Conservation (phyloP, 2,888 invertebrate genomes). For the Lasiommata megera region DNA sequence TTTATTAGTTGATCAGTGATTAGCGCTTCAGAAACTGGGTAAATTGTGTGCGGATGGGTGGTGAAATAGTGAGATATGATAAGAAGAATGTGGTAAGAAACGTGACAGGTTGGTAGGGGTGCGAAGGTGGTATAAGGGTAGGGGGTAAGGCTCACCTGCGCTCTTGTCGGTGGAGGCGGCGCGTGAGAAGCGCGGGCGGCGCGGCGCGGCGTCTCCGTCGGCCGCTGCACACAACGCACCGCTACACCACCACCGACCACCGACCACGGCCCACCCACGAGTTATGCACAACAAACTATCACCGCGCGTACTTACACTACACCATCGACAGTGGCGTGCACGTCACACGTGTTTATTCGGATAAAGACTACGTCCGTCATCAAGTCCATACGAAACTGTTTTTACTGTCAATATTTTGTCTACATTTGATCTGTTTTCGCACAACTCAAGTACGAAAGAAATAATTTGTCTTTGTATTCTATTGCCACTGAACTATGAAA, state of each 20-base stretch:
- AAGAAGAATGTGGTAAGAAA: no score
- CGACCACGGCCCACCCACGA: slow-evolving; percentile 29
- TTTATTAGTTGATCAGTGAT: no score
- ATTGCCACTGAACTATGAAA: no score
- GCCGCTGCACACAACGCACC: slow-evolving; percentile 45
- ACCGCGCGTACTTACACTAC: not conserved
- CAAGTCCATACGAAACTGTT: no score
- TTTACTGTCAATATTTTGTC: no score
- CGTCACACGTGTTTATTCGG: not conserved
- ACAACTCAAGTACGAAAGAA: no score
- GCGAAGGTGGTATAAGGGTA: not conserved
- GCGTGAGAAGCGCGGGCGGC: slow-evolving; percentile 77
- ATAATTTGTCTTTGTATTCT: no score
- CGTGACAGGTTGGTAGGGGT: not conserved
- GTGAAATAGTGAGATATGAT: no score
- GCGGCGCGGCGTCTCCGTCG: slow-evolving; percentile 62
- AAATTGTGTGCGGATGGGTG: no score
- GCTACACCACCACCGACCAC: slow-evolving; percentile 26
- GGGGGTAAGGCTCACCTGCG: slow-evolving; percentile 55
- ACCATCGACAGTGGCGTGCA: not conserved
- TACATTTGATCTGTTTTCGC: no score
- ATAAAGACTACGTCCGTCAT: no score
- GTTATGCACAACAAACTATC: slow-evolving; percentile 18
- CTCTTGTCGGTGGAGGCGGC: slow-evolving; percentile 77
- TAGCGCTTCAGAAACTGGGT: no score